Evolutionary conservation across 2,888 invertebrate genomes (phyloP).

Genomic region (Athripsodes cinereus): DNA sequence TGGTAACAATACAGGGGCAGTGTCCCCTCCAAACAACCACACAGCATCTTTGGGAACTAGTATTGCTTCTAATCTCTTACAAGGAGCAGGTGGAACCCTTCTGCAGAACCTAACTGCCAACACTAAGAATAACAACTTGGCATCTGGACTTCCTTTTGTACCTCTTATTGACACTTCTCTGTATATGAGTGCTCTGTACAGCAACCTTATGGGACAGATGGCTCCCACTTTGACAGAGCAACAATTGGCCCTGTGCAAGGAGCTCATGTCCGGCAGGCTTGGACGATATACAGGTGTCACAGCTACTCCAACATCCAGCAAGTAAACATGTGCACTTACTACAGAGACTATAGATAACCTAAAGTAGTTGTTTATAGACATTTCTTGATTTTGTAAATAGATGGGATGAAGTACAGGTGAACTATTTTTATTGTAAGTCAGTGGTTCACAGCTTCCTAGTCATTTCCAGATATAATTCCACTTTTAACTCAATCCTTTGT

Average conservation of each 20-base stretch:
- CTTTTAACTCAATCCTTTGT: no score
- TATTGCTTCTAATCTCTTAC: slow-evolving; percentile 29
- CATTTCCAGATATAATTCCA: no score
- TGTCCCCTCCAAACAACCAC: background rate
- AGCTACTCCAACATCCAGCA: slow-evolving; percentile 20
- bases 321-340: no score
- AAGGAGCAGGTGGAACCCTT: slow-evolving; percentile 27
- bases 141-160: slow-evolving; percentile 28
- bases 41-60: slow-evolving; percentile 31
- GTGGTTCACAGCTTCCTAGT: no score
- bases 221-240: slow-evolving; percentile 35
- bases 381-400: no score
- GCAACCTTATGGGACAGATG: slow-evolving; percentile 36
- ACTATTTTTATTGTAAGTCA: no score
- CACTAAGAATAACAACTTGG: slow-evolving; percentile 29
- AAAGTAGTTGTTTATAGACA: no score
- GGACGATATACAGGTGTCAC: slow-evolving; percentile 10
- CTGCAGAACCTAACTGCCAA: slow-evolving; percentile 19
- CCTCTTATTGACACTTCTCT: slow-evolving; percentile 39
- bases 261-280: slow-evolving; percentile 36
- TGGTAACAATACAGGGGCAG: background rate
- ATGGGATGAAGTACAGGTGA: no score
- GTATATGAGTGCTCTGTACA: slow-evolving; percentile 43
- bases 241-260: slow-evolving; percentile 42
- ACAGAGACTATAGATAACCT: no score